These are phyloP conservation scores for Papilio glaucus DNA, from an alignment of 1,140 invertebrate species.

Conservation along the genomic window DNA sequence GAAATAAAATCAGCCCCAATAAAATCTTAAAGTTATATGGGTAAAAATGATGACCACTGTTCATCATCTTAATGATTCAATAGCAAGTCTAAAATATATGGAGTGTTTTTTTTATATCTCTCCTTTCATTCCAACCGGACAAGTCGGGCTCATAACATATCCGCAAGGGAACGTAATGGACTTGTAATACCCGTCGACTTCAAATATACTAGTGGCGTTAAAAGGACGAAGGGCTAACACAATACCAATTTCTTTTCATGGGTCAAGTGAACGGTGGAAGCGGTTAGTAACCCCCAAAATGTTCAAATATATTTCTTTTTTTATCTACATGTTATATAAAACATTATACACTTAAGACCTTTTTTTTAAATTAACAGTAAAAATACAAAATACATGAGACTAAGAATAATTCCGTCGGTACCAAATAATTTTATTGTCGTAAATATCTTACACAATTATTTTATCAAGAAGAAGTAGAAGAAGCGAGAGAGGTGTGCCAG, in stretches of 20 bases:
- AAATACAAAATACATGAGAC: too few relatives aligned
- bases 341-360: too few relatives aligned
- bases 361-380: too few relatives aligned
- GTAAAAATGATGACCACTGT: neutral
- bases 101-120: neutral
- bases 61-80: too few relatives aligned
- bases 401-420: too few relatives aligned
- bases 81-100: neutral
- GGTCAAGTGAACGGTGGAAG: slow-evolving; percentile 44
- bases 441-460: neutral
- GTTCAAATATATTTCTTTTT: neutral
- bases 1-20: neutral
- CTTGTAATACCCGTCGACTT: slow-evolving; percentile 78
- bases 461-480: too few relatives aligned
- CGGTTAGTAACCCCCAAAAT: neutral
- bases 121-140: slow-evolving; percentile 44
- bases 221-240: slow-evolving; percentile 77
- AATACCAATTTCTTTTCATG: slow-evolving; percentile 59
- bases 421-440: too few relatives aligned
- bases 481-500: too few relatives aligned
- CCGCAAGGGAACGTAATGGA: slow-evolving; percentile 79
- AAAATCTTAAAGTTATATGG: neutral
- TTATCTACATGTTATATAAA: too few relatives aligned
- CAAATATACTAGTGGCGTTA: slow-evolving; percentile 80
- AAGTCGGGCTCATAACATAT: slow-evolving; percentile 61